Evolutionary conservation across 2,797 vertebrate species (phyloP), one percentile per base, ranked within the genome.

Genomic region (Antrozous pallidus): DNA sequence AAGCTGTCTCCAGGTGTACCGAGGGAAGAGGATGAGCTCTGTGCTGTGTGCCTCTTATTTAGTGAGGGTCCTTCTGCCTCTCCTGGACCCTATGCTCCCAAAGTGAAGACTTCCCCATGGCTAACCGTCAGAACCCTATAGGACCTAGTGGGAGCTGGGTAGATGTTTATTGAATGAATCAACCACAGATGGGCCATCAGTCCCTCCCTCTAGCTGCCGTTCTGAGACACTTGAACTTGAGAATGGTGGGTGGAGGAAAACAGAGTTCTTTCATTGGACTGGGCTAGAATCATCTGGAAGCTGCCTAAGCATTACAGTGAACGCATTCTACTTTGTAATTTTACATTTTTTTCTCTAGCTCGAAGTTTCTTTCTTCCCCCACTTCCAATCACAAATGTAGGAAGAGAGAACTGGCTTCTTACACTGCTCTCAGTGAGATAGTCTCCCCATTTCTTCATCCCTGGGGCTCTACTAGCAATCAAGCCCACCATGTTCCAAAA

Each of bases 71-170:
- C 3, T 18, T 16, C 18, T 12, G 24, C 11, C 16, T 11, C 20
- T 8, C 8, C n/a, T 17, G 45, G 47, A 20, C 36, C n/a, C 56
- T 40, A 36, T 6, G 0, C 8, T 58, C 14, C 28, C 1, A 1
- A 77, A 14, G 16, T 13, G 2, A 33, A 14, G 2, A 5, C 20
- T 33, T 31, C 2, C 61, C 17, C 2, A 2, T 16, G 6, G 0
- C 3, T 4, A 16, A 33, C 4, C n/a, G 10, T 1, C 31, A 16
- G 24, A n/a, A 4, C 17, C 20, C 58, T 0, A 0, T 5, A n/a
- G 51, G 38, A n/a, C 10, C 5, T 14, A 3, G 4, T 6, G 26
- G 13, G 31, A 63, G 20, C 8, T 28, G 1, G 31, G 22, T 6
- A 42, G 28, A 16, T 36, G 9, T 4, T 18, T 20, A 18, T 1